phyloP scores from a whole-genome alignment of 2,113 vertebrate genomes.

The Ictalurus furcatus region DNA sequence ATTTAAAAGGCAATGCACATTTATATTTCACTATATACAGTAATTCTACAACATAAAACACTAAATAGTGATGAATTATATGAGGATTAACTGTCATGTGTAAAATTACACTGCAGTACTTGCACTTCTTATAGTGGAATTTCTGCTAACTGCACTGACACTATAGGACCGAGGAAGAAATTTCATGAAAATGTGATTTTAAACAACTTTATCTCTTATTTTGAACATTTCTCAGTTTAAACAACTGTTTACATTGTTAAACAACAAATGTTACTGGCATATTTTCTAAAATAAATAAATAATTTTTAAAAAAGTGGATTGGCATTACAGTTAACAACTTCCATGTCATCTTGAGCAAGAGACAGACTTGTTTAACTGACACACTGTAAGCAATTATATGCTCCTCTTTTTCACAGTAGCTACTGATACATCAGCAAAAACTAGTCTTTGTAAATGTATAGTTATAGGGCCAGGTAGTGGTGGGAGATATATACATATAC shows the following conservation, averaged over 20 bases:
- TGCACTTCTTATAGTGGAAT: not conserved
- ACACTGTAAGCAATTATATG: too few species aligned
- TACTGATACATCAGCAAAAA: not conserved
- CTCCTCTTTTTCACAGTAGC: not conserved
- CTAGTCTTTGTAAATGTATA: not conserved
- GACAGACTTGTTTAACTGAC: too few species aligned
- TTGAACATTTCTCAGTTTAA: too few species aligned
- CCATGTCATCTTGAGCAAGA: too few species aligned
- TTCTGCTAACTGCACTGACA: not conserved
- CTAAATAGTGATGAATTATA: not conserved
- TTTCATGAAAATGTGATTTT: not conserved
- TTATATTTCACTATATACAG: not conserved
- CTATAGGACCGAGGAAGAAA: not conserved
- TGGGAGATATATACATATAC: not conserved
- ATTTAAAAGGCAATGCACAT: not conserved
- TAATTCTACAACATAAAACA: not conserved
- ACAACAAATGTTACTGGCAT: too few species aligned
- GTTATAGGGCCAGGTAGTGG: not conserved
- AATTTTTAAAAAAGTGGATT: too few species aligned
- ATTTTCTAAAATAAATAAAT: too few species aligned
- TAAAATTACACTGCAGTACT: not conserved
- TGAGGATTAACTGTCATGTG: not conserved
- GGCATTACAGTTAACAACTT: too few species aligned
- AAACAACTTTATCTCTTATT: not conserved
- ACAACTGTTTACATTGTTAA: too few species aligned